Conservation (phyloP, 2,888 invertebrate species). For the Galerucella nymphaeae region DNA sequence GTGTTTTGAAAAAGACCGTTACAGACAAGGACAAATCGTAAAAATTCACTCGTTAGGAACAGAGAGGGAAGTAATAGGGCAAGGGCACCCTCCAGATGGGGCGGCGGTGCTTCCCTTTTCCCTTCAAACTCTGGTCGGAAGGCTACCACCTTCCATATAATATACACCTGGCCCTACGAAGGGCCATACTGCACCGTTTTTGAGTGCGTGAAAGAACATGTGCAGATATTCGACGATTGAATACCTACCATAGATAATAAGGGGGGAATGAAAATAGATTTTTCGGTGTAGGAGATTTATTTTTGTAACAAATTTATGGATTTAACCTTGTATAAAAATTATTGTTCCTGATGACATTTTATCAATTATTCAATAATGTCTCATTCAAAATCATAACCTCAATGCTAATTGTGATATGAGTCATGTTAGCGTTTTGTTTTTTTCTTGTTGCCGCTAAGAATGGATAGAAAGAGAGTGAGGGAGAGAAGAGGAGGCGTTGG, state of each 20-base stretch:
- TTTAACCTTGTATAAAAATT: too few species aligned
- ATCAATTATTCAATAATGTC: background rate
- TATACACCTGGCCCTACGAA: conserved; percentile 47
- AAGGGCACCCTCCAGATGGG: conserved; percentile 48
- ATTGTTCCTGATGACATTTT: too few species aligned
- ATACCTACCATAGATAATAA: background rate
- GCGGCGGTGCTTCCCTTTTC: conserved; percentile 26
- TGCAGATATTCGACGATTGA: conserved; percentile 25
- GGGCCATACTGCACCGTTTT: conserved; percentile 42
- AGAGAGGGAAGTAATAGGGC: conserved; percentile 21
- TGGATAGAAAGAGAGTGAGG: background rate
- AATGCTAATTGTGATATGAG: conserved; percentile 13
- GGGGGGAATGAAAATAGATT: conserved; percentile 1
- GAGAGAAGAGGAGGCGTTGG: conserved; percentile 35
- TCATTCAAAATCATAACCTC: conserved; percentile 11
- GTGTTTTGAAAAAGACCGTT: conserved; percentile 53
- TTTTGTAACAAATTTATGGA: too few species aligned
- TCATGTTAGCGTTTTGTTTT: background rate
- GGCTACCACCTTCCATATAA: conserved; percentile 40
- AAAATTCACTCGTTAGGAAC: background rate
- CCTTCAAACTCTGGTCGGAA: background rate
- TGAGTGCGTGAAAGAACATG: conserved; percentile 25
- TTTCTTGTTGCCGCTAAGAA: conserved; percentile 1
- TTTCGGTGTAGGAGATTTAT: background rate
- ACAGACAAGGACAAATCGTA: conserved; percentile 35